Evolutionary conservation across 2,888 invertebrate species (phyloP).

Genomic region (Anodontia alba): DNA sequence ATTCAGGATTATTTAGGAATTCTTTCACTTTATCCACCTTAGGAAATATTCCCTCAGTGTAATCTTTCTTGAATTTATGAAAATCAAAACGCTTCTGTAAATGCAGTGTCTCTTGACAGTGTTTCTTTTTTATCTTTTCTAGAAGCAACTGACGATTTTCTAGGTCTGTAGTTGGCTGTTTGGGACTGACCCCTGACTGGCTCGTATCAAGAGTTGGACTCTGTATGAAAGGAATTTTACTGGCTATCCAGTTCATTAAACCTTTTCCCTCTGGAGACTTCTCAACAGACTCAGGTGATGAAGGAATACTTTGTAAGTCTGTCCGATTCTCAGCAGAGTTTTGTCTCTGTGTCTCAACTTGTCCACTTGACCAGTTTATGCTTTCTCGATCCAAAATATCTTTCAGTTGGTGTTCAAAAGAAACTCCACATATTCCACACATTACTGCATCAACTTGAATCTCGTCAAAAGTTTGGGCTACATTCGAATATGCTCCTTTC

Average conservation of each 20-base stretch:
- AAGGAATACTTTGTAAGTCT: neutral
- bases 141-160: neutral
- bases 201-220: neutral
- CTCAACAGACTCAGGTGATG: neutral
- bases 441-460: conserved; percentile 47
- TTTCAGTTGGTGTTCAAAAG: conserved; percentile 39
- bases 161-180: neutral
- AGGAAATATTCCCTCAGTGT: conserved; percentile 27
- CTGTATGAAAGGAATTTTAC: neutral
- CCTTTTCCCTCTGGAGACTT: neutral
- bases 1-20: conserved; percentile 32
- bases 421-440: conserved; percentile 65
- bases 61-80: conserved; percentile 26
- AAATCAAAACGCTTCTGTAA: conserved; percentile 27
- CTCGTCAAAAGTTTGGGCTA: conserved; percentile 40
- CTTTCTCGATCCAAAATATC: conserved; percentile 1
- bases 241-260: neutral
- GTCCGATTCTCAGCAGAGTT: neutral
- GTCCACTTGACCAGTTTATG: neutral
- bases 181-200: neutral
- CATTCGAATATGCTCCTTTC: neutral
- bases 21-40: conserved; percentile 23
- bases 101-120: conserved; percentile 24
- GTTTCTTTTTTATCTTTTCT: conserved; percentile 12
- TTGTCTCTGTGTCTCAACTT: neutral